Evolutionary conservation across 2,113 vertebrate genomes (phyloP).

Genomic region (Symphodus melops): DNA sequence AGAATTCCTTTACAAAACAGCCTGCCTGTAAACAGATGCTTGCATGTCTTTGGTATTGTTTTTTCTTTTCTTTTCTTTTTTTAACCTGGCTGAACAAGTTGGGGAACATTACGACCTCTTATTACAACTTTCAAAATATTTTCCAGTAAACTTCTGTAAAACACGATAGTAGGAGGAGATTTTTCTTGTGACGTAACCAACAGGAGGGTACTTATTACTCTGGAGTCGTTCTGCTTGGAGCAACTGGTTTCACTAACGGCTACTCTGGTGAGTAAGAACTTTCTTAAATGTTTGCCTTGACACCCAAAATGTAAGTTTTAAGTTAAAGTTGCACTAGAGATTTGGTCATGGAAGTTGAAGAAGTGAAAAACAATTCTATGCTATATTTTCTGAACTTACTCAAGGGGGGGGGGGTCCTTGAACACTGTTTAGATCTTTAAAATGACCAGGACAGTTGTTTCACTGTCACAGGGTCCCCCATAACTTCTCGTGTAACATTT

Average conservation of each 20-base stretch:
- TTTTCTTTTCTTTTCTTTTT: rapidly evolving
- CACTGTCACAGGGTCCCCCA: no score
- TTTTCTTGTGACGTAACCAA: not conserved
- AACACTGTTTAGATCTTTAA: no score
- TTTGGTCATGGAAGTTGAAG: no score
- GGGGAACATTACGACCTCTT: not conserved
- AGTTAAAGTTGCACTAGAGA: no score
- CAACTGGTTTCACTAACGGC: not conserved
- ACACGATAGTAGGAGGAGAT: constrained; percentile 1
- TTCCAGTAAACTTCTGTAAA: not conserved
- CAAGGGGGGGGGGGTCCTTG: no score
- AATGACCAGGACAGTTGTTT: no score
- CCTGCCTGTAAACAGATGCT: no score
- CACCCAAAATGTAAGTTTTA: not conserved
- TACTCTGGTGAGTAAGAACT: constrained; percentile 22
- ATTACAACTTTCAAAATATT: not conserved
- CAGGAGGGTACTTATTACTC: not conserved
- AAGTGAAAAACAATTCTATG: no score
- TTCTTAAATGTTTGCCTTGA: not conserved
- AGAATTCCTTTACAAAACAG: no score
- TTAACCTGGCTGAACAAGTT: constrained; percentile 16
- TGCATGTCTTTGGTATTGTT: not conserved
- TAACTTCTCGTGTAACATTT: no score
- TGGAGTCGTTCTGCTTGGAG: not conserved
- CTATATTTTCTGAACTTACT: no score